Conservation (phyloP, 2,113 vertebrate species). For the Pipra filicauda region DNA sequence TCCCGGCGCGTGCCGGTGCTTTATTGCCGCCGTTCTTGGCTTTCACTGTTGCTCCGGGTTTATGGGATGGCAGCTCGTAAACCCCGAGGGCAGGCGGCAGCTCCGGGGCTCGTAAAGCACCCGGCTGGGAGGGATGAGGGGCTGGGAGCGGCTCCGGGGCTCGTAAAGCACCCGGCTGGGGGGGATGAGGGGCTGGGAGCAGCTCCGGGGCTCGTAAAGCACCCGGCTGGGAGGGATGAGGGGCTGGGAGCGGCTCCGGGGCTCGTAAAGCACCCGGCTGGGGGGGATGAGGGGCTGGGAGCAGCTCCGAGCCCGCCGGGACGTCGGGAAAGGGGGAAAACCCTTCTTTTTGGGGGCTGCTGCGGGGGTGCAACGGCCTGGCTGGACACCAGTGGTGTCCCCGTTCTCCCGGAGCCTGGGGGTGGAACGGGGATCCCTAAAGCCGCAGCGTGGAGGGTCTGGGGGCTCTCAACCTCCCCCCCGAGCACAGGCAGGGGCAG, state of each 20-base stretch:
- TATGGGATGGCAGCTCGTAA: background rate
- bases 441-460: rapidly evolving
- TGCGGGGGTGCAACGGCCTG: rapidly evolving
- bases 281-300: rapidly evolving
- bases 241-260: background rate
- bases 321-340: rapidly evolving
- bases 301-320: background rate
- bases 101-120: background rate
- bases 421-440: rapidly evolving
- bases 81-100: background rate
- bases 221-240: rapidly evolving
- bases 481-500: background rate
- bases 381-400: rapidly evolving
- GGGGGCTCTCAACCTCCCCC: background rate
- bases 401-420: too few relatives aligned
- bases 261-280: background rate
- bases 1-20: background rate
- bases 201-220: background rate
- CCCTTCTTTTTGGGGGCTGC: rapidly evolving
- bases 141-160: background rate
- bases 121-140: rapidly evolving
- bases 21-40: background rate
- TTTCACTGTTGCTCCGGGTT: slow-evolving; percentile 22
- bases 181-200: background rate
- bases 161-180: too few relatives aligned